These are phyloP conservation scores for Labrus mixtus DNA, from an alignment of 2,113 vertebrate genomes.

Conservation along the genomic window DNA sequence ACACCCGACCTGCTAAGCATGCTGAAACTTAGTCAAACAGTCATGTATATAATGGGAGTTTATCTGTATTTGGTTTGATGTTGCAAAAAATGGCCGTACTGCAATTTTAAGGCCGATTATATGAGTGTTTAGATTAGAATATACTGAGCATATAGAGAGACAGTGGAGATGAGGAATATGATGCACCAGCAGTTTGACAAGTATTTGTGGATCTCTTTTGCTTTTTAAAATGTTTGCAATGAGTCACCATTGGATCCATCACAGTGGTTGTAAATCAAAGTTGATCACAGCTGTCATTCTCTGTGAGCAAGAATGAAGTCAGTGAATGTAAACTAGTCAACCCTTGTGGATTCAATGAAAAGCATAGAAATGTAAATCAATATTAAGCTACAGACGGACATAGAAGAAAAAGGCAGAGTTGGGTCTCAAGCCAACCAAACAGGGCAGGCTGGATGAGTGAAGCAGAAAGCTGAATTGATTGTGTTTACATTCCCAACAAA, in stretches of 20 bases:
- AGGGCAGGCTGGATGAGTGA: conserved; percentile 35
- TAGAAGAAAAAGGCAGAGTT: not conserved
- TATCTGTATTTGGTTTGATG: too few species aligned
- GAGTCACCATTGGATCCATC: not conserved
- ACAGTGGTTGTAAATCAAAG: not conserved
- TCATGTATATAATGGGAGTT: not conserved
- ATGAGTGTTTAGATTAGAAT: too few species aligned
- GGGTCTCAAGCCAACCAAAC: conserved; percentile 6
- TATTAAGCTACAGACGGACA: not conserved
- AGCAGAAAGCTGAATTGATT: conserved; percentile 60
- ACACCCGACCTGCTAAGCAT: not conserved
- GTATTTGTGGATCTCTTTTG: not conserved
- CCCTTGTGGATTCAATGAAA: not conserved
- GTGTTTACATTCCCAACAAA: conserved; percentile 64
- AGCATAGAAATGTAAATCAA: not conserved
- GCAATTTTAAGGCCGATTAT: too few species aligned
- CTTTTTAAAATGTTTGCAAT: not conserved
- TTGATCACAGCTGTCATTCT: not conserved
- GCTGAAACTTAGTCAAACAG: not conserved
- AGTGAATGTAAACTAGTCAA: not conserved
- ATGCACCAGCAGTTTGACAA: not conserved
- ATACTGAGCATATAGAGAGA: not conserved
- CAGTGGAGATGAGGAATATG: not conserved
- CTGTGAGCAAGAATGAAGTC: not conserved
- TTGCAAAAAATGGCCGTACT: too few species aligned